Evolutionary conservation across 2,113 vertebrate genomes (phyloP).

Genomic region (Laticauda laticaudata): DNA sequence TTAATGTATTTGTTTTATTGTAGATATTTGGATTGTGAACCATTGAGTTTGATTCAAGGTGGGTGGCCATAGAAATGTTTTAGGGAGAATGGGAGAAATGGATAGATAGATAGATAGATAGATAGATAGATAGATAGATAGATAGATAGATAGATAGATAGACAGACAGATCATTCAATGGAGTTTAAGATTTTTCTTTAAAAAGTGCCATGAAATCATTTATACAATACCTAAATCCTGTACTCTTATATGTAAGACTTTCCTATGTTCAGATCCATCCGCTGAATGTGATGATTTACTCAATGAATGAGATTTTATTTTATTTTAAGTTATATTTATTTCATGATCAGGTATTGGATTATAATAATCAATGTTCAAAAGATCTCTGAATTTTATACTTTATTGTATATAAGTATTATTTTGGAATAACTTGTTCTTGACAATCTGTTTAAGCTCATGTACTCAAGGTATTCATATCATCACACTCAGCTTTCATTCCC

Average conservation of each 20-base stretch:
- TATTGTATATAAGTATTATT: not conserved
- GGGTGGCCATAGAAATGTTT: no score
- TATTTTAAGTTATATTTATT: not conserved
- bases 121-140: no score
- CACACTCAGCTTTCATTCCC: no score
- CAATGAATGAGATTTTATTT: not conserved
- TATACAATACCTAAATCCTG: not conserved
- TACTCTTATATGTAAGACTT: not conserved
- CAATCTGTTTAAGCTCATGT: not conserved
- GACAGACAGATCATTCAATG: not conserved
- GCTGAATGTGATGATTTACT: not conserved
- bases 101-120: no score
- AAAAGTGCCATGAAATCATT: not conserved
- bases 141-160: no score
- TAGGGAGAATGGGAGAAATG: no score
- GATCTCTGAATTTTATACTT: not conserved
- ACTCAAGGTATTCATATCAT: no score
- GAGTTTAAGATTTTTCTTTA: not conserved
- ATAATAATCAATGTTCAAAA: not conserved
- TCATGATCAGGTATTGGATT: not conserved
- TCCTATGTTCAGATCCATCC: no score
- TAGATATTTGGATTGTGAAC: not conserved
- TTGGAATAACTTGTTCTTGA: not conserved
- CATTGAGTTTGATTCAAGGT: not conserved
- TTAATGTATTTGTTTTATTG: not conserved